Base-by-base conservation (phyloP, 2,888 invertebrate genomes). In the Tridacna crocea region DNA sequence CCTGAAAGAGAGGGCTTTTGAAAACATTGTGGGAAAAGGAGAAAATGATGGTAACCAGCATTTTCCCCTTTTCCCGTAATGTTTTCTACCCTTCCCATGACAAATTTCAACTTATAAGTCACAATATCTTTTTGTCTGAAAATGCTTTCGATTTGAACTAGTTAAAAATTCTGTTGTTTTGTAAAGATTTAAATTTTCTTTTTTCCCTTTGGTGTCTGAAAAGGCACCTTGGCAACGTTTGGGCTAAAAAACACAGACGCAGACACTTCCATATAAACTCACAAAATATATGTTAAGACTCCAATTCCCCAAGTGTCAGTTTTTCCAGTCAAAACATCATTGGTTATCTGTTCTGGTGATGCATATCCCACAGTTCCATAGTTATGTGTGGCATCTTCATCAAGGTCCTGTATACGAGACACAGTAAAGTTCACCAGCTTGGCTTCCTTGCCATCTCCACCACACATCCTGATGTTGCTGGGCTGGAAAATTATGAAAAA, bases 391-490 rank as follows among this genome's bases (percentile, higher is more conserved):
- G 91, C 77, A 24, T 91, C 90, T 36, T 85, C 79, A 17, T 89
- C 87, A 6, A 80, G 76, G 11, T 84, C 78, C 19, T 91, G 77
- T 60, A 87, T 88, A 26, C 97, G 97, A 0, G 98, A 97, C 10
- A 97, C 96, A 0, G 98, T 99, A 93, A 99, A 97, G 95, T 99
- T 99, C 11, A 98, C 97, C 68, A 99, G 95, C 94, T 99, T 99
- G 2, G 99, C 96, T 26, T 94, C 92, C 84, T 94, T 94, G 58
- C 93, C 89, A 17, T 94, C 98, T 97, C 36, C 89, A 0, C 97
- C 97, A 0, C 97, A 96, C 97, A 99, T 97, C 4, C 99, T 97
- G 36, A 99, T 96, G 94, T 99, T 99, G 93, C 98, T 98, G 0
- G 99, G 99, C 94, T 99, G 98, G 47, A 74, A 66, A 19, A 65